Base-by-base conservation (phyloP, 2,113 vertebrate genomes). In the Callionymus lyra region DNA sequence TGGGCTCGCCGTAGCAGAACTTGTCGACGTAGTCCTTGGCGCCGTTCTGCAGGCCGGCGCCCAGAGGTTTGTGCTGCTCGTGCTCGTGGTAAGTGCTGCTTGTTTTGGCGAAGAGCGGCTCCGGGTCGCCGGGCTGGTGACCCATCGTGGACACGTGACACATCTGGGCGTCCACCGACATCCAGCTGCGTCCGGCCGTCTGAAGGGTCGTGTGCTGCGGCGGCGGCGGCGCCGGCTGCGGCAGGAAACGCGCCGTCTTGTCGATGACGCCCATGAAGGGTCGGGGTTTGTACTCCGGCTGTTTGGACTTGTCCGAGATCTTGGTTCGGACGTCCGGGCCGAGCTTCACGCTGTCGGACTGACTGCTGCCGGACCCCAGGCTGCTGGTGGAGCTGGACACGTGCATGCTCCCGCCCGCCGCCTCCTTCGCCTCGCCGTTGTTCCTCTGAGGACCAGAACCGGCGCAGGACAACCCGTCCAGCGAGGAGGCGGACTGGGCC, bases 241-340 rank as follows among this genome's bases (percentile, higher is more conserved):
- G 80, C 2, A 87, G 89, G 51, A 90, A 93, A 53, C 95, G 77
- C 0, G 90, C 92, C 0, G 85, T 95, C 82, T 97, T 98, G 68
- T 99, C 94, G 57, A 72, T 99, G 66, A 99, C 79, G 9, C 94
- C 95, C 95, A 99, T 99, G 45, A 99, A 99, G 0, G 63, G 90
- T 45, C 95, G 86, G 12, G 88, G 86, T 42, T 94, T 89, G 65
- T 88, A 86, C 16, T 97, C 95, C 65, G 74, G 88, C 19, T 81
- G 84, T 63, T 53, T 87, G 6, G 44, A 2, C 1, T 63, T 83
- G 41, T 95, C 93, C 2, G 65, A 52, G 41, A 73, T 80, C 78
- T 92, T 95, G 50, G 84, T 74, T 6, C 90, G 89, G 36, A 88
- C 81, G 0, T 95, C 92, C 0, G 88, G 86, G 10, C 86, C 88